Percentiles rank a stretch among this genome's conserved stretches.
Evolutionary conservation across 1,140 invertebrate genomes (phyloP).

Genomic region (Delia radicum): DNA sequence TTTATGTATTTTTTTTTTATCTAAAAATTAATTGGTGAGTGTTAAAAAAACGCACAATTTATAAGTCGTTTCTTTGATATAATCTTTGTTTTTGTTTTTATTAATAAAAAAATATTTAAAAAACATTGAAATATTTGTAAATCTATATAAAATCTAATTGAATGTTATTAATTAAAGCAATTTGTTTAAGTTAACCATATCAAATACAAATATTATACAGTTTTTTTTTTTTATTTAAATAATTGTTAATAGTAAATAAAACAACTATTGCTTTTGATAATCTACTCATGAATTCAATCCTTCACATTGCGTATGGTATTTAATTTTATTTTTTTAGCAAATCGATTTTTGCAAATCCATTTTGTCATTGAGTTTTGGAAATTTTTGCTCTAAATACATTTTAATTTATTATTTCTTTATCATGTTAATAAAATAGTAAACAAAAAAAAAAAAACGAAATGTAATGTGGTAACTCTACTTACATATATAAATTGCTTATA

Average conservation of each 20-base stretch:
- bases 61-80: neutral
- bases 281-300: neutral
- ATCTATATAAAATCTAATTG: neutral
- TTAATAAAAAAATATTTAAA: neutral
- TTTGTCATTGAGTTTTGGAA: constrained; percentile 12
- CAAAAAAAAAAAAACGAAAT: neutral
- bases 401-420: constrained; percentile 18
- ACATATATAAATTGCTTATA: too few species aligned
- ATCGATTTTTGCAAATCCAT: neutral
- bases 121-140: neutral
- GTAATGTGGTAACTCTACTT: constrained; percentile 4
- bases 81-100: neutral
- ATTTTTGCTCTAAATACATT: constrained; percentile 19
- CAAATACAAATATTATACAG: neutral
- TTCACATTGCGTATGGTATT: neutral
- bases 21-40: too few species aligned
- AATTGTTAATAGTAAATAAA: too few species aligned
- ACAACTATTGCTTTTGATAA: neutral
- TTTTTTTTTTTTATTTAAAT: too few species aligned
- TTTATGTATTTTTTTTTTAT: too few species aligned
- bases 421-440: neutral
- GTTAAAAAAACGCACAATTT: neutral
- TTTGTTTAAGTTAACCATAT: neutral
- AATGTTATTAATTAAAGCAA: neutral
- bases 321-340: neutral